Conservation (phyloP, 2,888 invertebrate genomes). For the Palloptera scutellata region DNA sequence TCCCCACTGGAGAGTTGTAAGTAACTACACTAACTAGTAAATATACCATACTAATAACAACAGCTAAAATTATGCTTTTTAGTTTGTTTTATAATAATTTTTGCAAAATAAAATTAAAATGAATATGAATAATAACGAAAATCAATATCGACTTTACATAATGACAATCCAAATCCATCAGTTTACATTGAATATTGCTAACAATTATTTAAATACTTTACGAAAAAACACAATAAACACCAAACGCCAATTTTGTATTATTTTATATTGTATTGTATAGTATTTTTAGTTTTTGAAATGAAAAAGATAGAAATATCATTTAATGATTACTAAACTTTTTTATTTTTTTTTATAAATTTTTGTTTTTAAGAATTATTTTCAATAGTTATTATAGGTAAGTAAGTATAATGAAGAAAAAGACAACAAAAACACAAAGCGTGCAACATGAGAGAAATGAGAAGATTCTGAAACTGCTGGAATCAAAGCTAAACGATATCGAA, state of each 20-base stretch:
- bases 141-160: slow-evolving; percentile 17
- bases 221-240: slow-evolving; percentile 58
- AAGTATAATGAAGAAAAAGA: slow-evolving; percentile 24
- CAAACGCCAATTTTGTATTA: slow-evolving; percentile 52
- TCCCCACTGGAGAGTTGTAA: too few relatives aligned
- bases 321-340: not conserved
- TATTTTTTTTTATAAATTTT: not conserved
- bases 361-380: slow-evolving; percentile 5
- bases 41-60: too few relatives aligned
- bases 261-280: slow-evolving; percentile 10
- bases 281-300: not conserved
- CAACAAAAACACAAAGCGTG: slow-evolving; percentile 58
- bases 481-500: slow-evolving; percentile 10
- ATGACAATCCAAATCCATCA: slow-evolving; percentile 19
- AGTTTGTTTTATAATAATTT: too few relatives aligned
- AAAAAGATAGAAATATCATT: not conserved
- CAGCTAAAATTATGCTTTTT: too few relatives aligned
- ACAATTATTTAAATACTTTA: slow-evolving; percentile 35
- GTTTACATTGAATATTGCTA: slow-evolving; percentile 33
- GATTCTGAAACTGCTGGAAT: slow-evolving; percentile 27
- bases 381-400: slow-evolving; percentile 7
- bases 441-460: slow-evolving; percentile 48
- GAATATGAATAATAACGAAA: slow-evolving; percentile 10
- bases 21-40: too few relatives aligned
- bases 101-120: slow-evolving; percentile 13